phyloP scores from a whole-genome alignment of 92 coral and sea anemone species.

The Muricea muricata region DNA sequence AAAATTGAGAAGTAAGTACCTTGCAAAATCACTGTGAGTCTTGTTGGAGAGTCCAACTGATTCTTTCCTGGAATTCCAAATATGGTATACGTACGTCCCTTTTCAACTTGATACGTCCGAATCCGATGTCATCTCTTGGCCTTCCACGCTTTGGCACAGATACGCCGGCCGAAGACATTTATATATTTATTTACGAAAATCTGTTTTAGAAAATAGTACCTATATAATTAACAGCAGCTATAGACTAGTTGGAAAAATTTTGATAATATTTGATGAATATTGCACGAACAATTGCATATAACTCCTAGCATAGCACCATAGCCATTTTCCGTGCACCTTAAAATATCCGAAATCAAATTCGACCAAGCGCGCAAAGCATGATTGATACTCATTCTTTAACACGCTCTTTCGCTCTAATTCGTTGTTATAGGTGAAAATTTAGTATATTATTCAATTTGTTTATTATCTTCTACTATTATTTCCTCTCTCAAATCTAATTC shows the following conservation, averaged over 20 bases:
- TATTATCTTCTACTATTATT: too few species aligned
- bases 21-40: slow-evolving; percentile 7
- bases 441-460: too few species aligned
- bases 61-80: slow-evolving; percentile 4
- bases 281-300: background rate
- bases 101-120: background rate
- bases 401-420: too few species aligned
- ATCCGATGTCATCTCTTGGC: background rate
- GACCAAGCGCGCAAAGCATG: slow-evolving; percentile 19
- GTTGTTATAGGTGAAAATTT: too few species aligned
- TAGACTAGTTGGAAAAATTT: background rate
- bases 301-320: background rate
- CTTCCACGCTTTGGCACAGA: slow-evolving; percentile 13
- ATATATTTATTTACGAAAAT: background rate
- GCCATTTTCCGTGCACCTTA: slow-evolving; percentile 28
- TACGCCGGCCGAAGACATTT: background rate
- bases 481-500: too few species aligned
- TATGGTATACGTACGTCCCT: background rate
- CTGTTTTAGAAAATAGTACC: background rate
- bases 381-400: too few species aligned
- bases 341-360: background rate
- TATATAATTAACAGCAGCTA: background rate
- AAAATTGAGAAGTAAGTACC: slow-evolving; percentile 7
- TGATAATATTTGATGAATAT: background rate
- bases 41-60: background rate